These are phyloP conservation scores for Leptonema lineaticorne DNA, from an alignment of 1,140 invertebrate genomes.

Conservation along the genomic window DNA sequence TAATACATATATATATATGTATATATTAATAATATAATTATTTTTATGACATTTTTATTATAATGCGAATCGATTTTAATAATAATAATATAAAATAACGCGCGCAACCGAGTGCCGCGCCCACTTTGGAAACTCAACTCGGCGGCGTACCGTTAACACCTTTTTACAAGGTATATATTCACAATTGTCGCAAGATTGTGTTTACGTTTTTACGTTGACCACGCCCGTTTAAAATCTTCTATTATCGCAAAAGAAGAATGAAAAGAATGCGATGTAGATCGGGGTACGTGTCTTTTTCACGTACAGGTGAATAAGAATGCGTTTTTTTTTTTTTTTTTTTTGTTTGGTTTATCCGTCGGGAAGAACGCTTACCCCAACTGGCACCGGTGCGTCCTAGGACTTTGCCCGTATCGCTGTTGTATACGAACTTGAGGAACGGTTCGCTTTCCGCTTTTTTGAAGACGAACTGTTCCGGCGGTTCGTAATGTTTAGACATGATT, in stretches of 20 bases:
- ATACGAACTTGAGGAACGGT: conserved; percentile 59
- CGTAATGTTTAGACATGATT: conserved; percentile 21
- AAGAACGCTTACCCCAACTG: conserved; percentile 70
- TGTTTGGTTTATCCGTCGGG: too few species aligned
- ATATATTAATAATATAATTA: too few species aligned
- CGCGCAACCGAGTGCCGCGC: background rate
- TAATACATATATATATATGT: too few species aligned
- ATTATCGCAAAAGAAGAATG: conserved; percentile 3
- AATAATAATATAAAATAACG: too few species aligned
- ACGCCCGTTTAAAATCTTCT: conserved; percentile 27
- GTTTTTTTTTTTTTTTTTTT: too few species aligned
- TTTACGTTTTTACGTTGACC: conserved; percentile 39
- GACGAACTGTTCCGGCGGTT: conserved; percentile 19
- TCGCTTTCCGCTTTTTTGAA: conserved; percentile 40
- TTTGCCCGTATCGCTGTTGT: conserved; percentile 69
- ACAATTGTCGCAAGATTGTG: background rate
- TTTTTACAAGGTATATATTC: background rate
- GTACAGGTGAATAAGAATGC: background rate
- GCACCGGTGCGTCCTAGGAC: conserved; percentile 69
- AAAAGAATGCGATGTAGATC: too few species aligned
- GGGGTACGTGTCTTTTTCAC: too few species aligned
- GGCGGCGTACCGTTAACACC: background rate
- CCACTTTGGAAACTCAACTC: background rate
- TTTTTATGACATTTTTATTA: too few species aligned
- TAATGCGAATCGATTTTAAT: background rate